Percentiles rank a stretch among this genome's conserved stretches.
These are phyloP conservation scores for Anableps anableps DNA, from an alignment of 2,797 vertebrate genomes.

Conservation along the genomic window DNA sequence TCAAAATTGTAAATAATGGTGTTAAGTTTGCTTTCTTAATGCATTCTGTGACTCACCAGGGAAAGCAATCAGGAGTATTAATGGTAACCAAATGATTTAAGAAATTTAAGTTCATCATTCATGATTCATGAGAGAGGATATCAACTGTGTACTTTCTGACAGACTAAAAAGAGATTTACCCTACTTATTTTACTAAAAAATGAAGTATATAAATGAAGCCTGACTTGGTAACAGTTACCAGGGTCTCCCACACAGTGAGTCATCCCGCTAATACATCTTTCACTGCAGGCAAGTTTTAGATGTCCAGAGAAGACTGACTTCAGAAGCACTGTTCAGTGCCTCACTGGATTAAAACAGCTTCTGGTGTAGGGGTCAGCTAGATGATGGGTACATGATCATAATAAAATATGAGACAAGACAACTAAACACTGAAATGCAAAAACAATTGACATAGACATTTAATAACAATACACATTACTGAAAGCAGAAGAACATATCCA, in stretches of 20 bases:
- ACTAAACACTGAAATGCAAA: neutral
- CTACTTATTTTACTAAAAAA: neutral
- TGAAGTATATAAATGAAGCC: neutral
- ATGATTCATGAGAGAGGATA: too few species aligned
- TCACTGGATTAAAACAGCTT: too few species aligned
- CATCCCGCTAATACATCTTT: neutral
- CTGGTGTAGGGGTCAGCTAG: neutral
- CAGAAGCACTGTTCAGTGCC: neutral
- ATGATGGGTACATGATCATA: neutral
- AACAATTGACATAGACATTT: too few species aligned
- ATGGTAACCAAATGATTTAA: too few species aligned
- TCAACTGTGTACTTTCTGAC: too few species aligned
- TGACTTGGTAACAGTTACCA: neutral
- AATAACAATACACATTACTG: neutral
- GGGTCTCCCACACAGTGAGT: neutral
- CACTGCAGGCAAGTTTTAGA: neutral
- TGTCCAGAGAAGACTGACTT: neutral
- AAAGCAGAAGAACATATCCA: neutral
- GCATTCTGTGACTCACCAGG: neutral
- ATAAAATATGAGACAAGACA: neutral
- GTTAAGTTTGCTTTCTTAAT: neutral
- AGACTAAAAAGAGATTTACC: neutral
- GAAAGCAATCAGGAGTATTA: neutral
- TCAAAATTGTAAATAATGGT: neutral
- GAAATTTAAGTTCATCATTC: too few species aligned